Evolutionary conservation across 2,888 invertebrate species (phyloP).

Genomic region (Agrotis puta): DNA sequence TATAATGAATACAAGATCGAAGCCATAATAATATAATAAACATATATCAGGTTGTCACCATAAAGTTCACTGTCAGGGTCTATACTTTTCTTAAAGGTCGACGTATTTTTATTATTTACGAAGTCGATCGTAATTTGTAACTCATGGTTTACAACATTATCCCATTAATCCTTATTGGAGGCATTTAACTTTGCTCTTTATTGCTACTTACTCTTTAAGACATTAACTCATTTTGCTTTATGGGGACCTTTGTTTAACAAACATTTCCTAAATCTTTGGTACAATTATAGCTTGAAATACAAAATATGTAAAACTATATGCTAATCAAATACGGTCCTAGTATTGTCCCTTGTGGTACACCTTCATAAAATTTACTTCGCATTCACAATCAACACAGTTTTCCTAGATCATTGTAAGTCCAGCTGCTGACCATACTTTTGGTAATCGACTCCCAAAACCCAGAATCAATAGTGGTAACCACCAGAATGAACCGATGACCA

Average conservation of each 20-base stretch:
- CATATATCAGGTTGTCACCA: constrained; percentile 36
- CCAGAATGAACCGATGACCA: too few species aligned
- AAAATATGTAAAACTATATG: not conserved
- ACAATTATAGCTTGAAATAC: too few species aligned
- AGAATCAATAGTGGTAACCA: too few species aligned
- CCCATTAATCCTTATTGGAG: constrained; percentile 18
- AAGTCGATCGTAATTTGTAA: constrained; percentile 48
- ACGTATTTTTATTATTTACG: constrained; percentile 34
- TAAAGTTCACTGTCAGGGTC: constrained; percentile 52
- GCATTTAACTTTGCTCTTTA: constrained; percentile 44
- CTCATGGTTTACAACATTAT: constrained; percentile 11
- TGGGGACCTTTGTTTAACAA: not conserved
- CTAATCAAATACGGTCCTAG: not conserved
- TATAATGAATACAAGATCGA: constrained; percentile 12
- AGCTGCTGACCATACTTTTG: too few species aligned
- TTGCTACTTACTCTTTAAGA: constrained; percentile 15
- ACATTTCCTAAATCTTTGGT: constrained; percentile 7
- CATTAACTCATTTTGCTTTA: constrained; percentile 44
- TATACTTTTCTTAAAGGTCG: constrained; percentile 43
- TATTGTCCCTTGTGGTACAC: constrained; percentile 5
- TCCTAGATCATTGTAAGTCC: not conserved
- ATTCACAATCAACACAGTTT: not conserved
- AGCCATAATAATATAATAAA: constrained; percentile 2
- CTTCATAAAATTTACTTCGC: not conserved
- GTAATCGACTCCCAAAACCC: too few species aligned